Percentiles rank a stretch among this genome's conserved stretches.
Conservation (phyloP, 2,113 vertebrate species). For the Heptranchias perlo region DNA sequence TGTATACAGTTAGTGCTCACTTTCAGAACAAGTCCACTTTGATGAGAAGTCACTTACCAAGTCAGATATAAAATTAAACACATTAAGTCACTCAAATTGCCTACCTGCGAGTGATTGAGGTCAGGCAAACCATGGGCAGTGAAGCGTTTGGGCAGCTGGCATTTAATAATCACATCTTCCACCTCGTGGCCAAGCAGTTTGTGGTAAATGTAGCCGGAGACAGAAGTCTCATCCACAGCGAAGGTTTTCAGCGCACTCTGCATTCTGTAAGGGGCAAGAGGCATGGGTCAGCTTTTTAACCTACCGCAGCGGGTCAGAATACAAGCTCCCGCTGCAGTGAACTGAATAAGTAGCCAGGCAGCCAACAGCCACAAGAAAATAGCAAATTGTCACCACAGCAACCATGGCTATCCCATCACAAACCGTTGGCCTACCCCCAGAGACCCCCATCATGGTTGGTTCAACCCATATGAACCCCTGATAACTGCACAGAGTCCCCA, state of each 20-base stretch:
- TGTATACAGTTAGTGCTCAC: not conserved
- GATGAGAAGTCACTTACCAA: not conserved
- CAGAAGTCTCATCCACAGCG: slow-evolving; percentile 92
- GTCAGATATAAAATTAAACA: not conserved
- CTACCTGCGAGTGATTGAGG: slow-evolving; percentile 97
- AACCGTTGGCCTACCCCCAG: not conserved
- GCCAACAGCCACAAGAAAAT: too few relatives aligned
- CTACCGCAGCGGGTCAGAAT: not conserved
- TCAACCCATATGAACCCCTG: not conserved
- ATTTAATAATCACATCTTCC: slow-evolving; percentile 97
- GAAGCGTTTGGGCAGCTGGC: slow-evolving; percentile 95
- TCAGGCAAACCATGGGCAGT: slow-evolving; percentile 93
- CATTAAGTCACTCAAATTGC: not conserved
- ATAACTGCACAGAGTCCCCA: not conserved
- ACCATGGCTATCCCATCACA: not conserved
- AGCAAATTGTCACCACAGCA: too few relatives aligned
- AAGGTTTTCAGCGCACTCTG: slow-evolving; percentile 95
- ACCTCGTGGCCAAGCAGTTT: slow-evolving; percentile 93
- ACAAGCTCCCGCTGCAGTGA: not conserved
- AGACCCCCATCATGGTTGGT: not conserved
- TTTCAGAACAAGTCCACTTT: not conserved
- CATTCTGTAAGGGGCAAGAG: slow-evolving; percentile 66
- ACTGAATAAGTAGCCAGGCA: not conserved
- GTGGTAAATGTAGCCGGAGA: slow-evolving; percentile 97
- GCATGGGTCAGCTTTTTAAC: not conserved